Percentiles rank a stretch among this genome's conserved stretches.
These are phyloP conservation scores for Scaeva pyrastri DNA, from an alignment of 2,888 invertebrate genomes.

Conservation along the genomic window DNA sequence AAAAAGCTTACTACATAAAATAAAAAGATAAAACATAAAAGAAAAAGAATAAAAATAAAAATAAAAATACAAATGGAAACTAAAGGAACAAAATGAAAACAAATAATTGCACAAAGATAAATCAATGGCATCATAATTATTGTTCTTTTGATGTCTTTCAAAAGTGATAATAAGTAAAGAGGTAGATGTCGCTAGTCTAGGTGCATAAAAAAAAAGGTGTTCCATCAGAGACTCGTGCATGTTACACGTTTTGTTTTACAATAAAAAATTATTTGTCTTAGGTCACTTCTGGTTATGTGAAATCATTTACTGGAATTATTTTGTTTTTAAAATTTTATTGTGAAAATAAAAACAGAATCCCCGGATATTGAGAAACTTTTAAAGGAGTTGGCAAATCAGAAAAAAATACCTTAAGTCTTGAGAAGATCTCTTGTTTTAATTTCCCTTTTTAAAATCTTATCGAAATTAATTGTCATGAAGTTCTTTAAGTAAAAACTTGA, in stretches of 20 bases:
- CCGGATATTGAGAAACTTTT: too few relatives aligned
- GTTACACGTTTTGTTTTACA: neutral
- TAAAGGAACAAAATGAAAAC: neutral
- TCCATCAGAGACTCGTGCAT: neutral
- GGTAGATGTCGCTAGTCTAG: too few relatives aligned
- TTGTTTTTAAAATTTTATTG: too few relatives aligned
- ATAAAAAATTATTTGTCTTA: neutral
- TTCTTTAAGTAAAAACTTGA: too few relatives aligned
- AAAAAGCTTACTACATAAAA: neutral
- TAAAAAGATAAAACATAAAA: neutral
- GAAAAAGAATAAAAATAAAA: too few relatives aligned
- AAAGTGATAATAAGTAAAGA: neutral
- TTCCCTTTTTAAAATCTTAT: too few relatives aligned
- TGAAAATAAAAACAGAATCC: too few relatives aligned
- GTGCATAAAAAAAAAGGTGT: neutral
- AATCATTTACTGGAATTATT: neutral
- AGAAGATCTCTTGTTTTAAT: too few relatives aligned
- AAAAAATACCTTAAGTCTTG: too few relatives aligned
- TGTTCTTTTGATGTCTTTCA: neutral
- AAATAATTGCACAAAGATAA: slow-evolving; percentile 2
- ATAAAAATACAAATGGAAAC: neutral
- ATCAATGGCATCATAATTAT: slow-evolving; percentile 12
- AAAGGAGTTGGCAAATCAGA: too few relatives aligned
- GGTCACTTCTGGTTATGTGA: neutral
- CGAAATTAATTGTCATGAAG: too few relatives aligned